Percentiles rank a stretch among this genome's conserved stretches.
These are phyloP conservation scores for Eospalax fontanierii DNA, from an alignment of 2,797 vertebrate genomes.

Conservation along the genomic window DNA sequence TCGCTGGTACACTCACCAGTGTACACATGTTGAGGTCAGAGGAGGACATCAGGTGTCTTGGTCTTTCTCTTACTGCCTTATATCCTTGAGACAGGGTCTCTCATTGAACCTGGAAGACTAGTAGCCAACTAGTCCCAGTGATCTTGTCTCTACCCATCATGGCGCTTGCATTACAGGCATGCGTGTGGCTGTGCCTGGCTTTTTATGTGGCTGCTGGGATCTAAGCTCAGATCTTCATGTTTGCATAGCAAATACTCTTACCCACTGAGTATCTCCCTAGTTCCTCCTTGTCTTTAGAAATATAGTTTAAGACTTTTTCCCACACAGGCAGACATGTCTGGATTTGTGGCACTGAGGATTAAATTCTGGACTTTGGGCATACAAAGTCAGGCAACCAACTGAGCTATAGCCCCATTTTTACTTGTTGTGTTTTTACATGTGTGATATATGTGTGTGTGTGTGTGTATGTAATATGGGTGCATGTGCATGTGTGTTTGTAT, in stretches of 20 bases:
- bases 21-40: not conserved
- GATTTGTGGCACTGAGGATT: not conserved
- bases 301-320: slow-evolving; percentile 34
- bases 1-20: not conserved
- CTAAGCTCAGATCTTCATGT: not conserved
- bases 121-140: not conserved
- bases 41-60: not conserved
- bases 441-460: not conserved
- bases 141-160: not conserved
- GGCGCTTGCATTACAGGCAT: not conserved
- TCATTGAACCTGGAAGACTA: not conserved
- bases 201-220: not conserved
- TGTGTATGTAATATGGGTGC: not conserved
- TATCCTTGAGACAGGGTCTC: not conserved
- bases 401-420: not conserved
- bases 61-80: not conserved
- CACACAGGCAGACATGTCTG: not conserved
- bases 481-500: not conserved
- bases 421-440: not conserved
- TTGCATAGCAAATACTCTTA: not conserved
- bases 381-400: not conserved
- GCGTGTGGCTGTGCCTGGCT: not conserved
- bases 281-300: slow-evolving; percentile 23
- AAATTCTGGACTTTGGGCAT: not conserved
- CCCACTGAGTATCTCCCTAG: not conserved